Evolutionary conservation across 2,888 invertebrate species (phyloP).

Genomic region (Escarpia spicata): DNA sequence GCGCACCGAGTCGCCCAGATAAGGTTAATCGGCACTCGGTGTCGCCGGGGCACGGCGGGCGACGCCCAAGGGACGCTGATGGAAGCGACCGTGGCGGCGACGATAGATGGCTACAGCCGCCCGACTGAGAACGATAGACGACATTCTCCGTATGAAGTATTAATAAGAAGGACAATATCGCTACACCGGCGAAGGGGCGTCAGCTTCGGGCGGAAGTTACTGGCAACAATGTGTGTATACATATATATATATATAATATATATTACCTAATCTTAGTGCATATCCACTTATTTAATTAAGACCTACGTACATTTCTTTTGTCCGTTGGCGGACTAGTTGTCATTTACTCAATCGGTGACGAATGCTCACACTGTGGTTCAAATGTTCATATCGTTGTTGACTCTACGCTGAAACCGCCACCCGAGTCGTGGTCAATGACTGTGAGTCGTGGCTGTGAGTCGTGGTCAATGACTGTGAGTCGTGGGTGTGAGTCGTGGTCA

Average conservation of each 20-base stretch:
- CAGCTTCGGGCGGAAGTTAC: neutral
- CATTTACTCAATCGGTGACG: neutral
- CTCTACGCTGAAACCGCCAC: neutral
- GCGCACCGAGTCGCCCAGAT: neutral
- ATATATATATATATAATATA: too few species aligned
- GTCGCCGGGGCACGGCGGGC: constrained; percentile 31
- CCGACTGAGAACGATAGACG: neutral
- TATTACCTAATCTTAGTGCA: too few species aligned
- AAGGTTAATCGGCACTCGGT: neutral
- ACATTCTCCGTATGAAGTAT: neutral
- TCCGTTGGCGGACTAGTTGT: neutral
- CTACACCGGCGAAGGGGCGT: neutral
- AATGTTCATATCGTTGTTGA: neutral
- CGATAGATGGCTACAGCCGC: neutral
- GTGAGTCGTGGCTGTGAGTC: too few species aligned
- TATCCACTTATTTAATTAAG: too few species aligned
- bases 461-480: too few species aligned
- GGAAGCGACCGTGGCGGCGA: constrained; percentile 34
- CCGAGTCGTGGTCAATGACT: too few species aligned
- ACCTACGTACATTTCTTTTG: too few species aligned
- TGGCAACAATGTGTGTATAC: neutral
- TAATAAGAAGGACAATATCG: neutral
- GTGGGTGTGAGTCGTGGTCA: too few species aligned
- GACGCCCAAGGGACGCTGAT: constrained; percentile 30
- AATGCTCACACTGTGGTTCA: neutral